Percentiles rank a stretch among this genome's conserved stretches.
Conservation (phyloP, 2,888 invertebrate species). For the Dryadula phaetusa region DNA sequence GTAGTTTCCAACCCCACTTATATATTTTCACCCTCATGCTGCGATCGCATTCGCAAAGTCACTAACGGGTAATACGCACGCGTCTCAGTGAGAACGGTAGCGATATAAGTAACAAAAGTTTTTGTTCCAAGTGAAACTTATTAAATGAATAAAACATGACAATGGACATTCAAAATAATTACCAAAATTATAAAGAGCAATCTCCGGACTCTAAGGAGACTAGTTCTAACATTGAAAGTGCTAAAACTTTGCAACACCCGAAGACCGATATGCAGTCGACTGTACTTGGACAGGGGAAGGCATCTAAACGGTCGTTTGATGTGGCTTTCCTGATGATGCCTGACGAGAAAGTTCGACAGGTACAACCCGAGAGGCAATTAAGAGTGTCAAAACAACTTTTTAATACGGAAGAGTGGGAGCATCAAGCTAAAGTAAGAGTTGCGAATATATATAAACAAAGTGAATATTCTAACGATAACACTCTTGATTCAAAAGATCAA, state of each 20-base stretch:
- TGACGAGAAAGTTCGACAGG: conserved; percentile 90
- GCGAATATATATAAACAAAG: conserved; percentile 76
- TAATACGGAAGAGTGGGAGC: conserved; percentile 78
- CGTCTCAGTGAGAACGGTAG: conserved; percentile 59
- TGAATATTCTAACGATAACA: conserved; percentile 70
- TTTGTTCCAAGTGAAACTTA: conserved; percentile 64
- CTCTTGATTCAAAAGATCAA: conserved; percentile 68
- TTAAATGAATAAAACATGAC: conserved; percentile 85
- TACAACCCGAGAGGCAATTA: conserved; percentile 83
- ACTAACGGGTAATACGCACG: conserved; percentile 76
- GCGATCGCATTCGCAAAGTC: conserved; percentile 75
- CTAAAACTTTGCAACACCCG: conserved; percentile 74
- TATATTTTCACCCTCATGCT: conserved; percentile 83
- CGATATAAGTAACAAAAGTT: conserved; percentile 82
- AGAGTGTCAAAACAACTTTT: conserved; percentile 81
- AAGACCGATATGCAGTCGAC: conserved; percentile 73
- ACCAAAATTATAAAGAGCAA: conserved; percentile 77
- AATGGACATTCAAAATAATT: conserved; percentile 87
- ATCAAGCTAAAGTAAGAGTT: conserved; percentile 65
- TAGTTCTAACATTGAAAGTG: conserved; percentile 76
- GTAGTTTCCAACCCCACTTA: conserved; percentile 80
- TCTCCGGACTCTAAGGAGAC: conserved; percentile 79
- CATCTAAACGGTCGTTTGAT: conserved; percentile 92
- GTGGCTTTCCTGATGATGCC: conserved; percentile 96
- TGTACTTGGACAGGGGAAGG: conserved; percentile 66